A percentile compares a stretch with the other conserved stretches of the same genome.
phyloP scores from a whole-genome alignment of 2,888 invertebrate species.

The Syrista parreyssii region DNA sequence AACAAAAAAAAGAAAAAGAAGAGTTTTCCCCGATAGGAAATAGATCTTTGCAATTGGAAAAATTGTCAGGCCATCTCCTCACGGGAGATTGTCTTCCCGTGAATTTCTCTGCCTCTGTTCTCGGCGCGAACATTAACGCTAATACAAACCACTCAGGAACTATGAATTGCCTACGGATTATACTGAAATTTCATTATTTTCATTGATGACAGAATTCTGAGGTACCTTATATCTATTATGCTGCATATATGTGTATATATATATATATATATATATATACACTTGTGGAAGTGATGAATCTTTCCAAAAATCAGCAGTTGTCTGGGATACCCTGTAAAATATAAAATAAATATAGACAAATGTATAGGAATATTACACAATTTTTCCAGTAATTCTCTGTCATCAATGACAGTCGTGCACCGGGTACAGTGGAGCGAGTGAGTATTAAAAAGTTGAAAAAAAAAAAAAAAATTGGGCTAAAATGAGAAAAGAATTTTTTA shows the following conservation, averaged over 20 bases:
- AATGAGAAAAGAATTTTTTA: constrained; percentile 10
- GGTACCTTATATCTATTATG: neutral
- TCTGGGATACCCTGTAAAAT: neutral
- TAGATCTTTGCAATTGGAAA: constrained; percentile 56
- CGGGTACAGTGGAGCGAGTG: neutral
- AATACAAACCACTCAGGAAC: constrained; percentile 55
- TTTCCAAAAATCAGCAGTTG: neutral
- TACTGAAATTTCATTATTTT: constrained; percentile 64
- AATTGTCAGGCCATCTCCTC: constrained; percentile 14
- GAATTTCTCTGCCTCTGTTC: constrained; percentile 18
- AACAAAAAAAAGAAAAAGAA: constrained; percentile 15
- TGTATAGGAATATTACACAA: neutral
- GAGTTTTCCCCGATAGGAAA: constrained; percentile 58
- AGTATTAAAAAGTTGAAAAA: neutral
- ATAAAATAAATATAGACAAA: neutral
- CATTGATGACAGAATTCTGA: neutral
- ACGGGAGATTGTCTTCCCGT: constrained; percentile 64
- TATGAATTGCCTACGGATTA: constrained; percentile 62
- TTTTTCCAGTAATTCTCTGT: neutral
- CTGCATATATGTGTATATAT: neutral
- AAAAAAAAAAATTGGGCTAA: neutral
- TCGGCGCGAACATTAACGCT: constrained; percentile 19
- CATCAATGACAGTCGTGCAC: neutral
- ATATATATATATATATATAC: too few relatives aligned
- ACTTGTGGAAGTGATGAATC: neutral